phyloP scores from a whole-genome alignment of 2,113 vertebrate genomes.

The Chaetura pelagica region DNA sequence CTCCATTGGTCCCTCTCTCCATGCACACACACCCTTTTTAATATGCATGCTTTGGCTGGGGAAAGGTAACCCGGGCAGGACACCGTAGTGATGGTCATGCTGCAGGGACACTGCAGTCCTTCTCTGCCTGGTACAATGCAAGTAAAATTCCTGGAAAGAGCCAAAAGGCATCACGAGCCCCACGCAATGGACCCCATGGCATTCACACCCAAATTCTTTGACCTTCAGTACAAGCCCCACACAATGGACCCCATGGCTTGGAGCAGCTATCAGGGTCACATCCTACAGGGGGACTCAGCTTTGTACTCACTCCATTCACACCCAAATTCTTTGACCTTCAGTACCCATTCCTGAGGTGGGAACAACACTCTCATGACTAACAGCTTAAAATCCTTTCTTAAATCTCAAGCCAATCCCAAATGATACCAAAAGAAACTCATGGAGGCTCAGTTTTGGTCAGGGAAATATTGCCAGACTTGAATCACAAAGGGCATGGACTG shows the following conservation, averaged over 20 bases:
- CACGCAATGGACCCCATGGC: background rate
- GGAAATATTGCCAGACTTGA: background rate
- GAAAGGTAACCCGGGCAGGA: background rate
- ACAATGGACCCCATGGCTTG: background rate
- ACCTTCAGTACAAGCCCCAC: background rate
- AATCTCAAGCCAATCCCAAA: background rate
- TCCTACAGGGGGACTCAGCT: background rate
- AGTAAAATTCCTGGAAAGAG: constrained; percentile 69
- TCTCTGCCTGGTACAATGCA: constrained; percentile 77
- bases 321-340: background rate
- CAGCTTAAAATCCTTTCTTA: background rate
- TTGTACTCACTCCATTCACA: background rate
- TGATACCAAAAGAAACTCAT: background rate
- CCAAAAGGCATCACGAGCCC: background rate
- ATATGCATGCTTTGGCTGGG: constrained; percentile 23
- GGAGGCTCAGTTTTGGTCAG: background rate
- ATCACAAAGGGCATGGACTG: background rate
- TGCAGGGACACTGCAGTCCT: constrained; percentile 60
- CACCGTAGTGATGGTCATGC: constrained; percentile 54
- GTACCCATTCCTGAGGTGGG: rapidly evolving
- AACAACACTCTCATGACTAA: background rate
- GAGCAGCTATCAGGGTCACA: background rate
- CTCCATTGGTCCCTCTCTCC: rapidly evolving
- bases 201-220: too few relatives aligned
- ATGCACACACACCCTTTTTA: background rate